phyloP scores from a whole-genome alignment of 2,113 vertebrate genomes.

The Pleuronectes platessa region DNA sequence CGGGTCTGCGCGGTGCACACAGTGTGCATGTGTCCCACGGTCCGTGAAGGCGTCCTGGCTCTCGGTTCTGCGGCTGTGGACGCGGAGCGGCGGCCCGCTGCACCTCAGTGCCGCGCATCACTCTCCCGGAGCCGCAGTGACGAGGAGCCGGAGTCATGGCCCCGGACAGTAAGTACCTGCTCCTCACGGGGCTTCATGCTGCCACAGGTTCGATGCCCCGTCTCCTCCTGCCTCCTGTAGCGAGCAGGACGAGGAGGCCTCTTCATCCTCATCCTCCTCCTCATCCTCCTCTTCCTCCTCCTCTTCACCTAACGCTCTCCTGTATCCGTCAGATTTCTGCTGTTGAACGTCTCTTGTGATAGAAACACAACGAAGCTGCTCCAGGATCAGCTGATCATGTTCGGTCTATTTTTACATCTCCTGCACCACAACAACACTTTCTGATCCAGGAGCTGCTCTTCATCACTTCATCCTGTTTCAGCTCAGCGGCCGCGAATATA shows the following conservation, averaged over 20 bases:
- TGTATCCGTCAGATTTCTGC: not conserved
- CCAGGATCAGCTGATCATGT: conserved; percentile 33
- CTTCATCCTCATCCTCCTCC: not conserved
- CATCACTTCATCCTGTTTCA: not conserved
- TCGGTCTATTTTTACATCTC: conserved; percentile 21
- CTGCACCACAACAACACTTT: not conserved
- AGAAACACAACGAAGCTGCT: not conserved
- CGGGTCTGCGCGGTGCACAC: no score
- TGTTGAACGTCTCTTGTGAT: not conserved
- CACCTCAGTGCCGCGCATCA: conserved; percentile 32
- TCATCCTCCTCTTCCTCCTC: no score
- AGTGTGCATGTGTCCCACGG: conserved; percentile 10
- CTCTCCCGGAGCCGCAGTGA: not conserved
- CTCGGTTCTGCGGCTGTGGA: not conserved
- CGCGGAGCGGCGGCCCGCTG: conserved; percentile 52
- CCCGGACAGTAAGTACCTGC: conserved; percentile 85
- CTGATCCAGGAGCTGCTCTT: no score
- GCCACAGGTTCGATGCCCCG: not conserved
- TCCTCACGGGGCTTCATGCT: not conserved
- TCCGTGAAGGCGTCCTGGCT: conserved; percentile 24
- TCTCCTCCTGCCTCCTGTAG: not conserved
- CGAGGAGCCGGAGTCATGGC: conserved; percentile 76
- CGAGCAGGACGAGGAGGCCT: not conserved
- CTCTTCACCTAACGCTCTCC: no score
- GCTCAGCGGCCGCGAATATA: no score